These are phyloP conservation scores for Ophion slaviceki DNA, from an alignment of 2,888 invertebrate species.

Conservation along the genomic window DNA sequence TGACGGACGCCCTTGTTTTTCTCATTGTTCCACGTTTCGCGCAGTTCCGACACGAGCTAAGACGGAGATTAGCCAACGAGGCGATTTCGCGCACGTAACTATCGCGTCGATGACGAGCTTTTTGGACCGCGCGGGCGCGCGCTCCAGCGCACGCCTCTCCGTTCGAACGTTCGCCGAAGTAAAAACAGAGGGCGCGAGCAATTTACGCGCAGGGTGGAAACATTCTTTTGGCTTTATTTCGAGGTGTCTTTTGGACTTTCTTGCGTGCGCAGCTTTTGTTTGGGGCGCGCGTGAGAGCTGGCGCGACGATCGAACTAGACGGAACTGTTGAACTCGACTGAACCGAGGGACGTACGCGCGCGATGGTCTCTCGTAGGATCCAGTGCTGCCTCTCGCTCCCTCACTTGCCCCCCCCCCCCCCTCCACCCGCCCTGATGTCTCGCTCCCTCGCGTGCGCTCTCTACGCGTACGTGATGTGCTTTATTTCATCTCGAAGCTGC, in stretches of 20 bases:
- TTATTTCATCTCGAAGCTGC: slow-evolving; percentile 21
- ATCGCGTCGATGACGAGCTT: not conserved
- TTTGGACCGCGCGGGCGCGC: not conserved
- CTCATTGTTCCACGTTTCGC: slow-evolving; percentile 70
- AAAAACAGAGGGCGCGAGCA: not conserved
- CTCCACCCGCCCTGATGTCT: not conserved
- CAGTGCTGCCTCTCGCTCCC: slow-evolving; percentile 43
- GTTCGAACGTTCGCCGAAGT: not conserved
- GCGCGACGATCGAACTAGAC: slow-evolving; percentile 39
- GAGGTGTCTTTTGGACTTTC: not conserved
- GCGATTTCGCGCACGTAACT: not conserved
- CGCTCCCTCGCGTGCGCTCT: slow-evolving; percentile 61
- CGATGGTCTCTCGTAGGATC: slow-evolving; percentile 50
- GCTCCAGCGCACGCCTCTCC: not conserved
- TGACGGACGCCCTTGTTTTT: slow-evolving; percentile 71
- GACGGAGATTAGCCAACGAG: not conserved
- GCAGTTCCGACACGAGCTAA: not conserved
- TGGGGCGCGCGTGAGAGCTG: slow-evolving; percentile 5
- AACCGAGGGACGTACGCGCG: slow-evolving; percentile 47
- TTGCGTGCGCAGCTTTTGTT: not conserved
- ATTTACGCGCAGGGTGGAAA: not conserved
- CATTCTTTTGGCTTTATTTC: not conserved
- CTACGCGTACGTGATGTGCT: slow-evolving; percentile 37
- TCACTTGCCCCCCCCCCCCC: slow-evolving; percentile 3
- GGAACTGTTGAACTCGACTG: slow-evolving; percentile 64